A percentile compares a stretch with the other conserved stretches of the same genome.
phyloP scores from a whole-genome alignment of 2,888 invertebrate species.

The Muschampia plurimacula region DNA sequence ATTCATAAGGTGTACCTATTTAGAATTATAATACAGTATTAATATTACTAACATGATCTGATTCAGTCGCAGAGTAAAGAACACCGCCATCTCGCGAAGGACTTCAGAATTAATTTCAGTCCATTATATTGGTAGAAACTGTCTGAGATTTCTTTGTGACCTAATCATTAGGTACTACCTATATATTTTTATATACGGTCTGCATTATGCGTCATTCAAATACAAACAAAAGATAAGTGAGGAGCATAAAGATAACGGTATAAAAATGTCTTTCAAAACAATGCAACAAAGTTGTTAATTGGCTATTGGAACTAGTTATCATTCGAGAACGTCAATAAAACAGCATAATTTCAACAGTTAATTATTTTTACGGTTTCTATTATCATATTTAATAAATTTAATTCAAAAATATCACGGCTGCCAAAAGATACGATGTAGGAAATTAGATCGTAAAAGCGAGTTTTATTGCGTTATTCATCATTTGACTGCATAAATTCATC shows the following conservation, averaged over 20 bases:
- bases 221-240: slow-evolving; percentile 6
- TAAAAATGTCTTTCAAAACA: slow-evolving; percentile 26
- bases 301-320: slow-evolving; percentile 16
- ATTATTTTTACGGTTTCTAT: slow-evolving; percentile 5
- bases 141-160: background rate
- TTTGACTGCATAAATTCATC: slow-evolving; percentile 83
- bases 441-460: slow-evolving; percentile 76
- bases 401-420: slow-evolving; percentile 71
- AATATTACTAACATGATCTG: background rate
- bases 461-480: slow-evolving; percentile 85
- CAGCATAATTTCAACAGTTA: background rate
- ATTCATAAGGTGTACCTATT: background rate
- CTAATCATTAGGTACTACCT: background rate
- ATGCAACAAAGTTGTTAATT: slow-evolving; percentile 26
- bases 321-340: slow-evolving; percentile 6
- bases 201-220: background rate
- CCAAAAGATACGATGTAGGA: slow-evolving; percentile 74
- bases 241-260: slow-evolving; percentile 1
- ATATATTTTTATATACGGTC: background rate
- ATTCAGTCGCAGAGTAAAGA: background rate
- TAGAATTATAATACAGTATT: background rate
- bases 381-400: slow-evolving; percentile 56
- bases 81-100: slow-evolving; percentile 13
- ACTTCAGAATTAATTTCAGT: background rate
- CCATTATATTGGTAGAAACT: background rate